Evolutionary conservation across 37 sponge, comb jelly and placozoan species (phyloP), one percentile per base, ranked within the genome.

Genomic region (Theonella swinhoei): DNA sequence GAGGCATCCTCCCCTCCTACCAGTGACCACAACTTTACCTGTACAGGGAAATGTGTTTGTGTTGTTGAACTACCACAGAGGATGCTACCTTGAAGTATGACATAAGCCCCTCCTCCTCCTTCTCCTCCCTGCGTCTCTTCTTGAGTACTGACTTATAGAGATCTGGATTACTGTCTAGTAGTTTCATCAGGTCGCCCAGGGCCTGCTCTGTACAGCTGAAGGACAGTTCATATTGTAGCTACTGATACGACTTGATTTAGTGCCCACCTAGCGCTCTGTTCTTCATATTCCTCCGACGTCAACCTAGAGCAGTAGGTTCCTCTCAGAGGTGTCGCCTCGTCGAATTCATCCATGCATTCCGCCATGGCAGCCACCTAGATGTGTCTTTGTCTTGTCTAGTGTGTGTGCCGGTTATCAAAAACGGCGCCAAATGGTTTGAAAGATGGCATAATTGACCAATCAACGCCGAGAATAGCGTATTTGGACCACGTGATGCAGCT

Each of bases 261-360:
- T 17, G 54, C 54, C 54, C 54, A 47, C 72, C 32, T 66, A n/a
- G 25, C 64, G 19, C 65, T 62, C 61, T 85, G 70, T 20, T 84
- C 75, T 54, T 93, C 89, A 43, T 88, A 87, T 39, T 88, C 83
- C 70, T 84, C 76, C 0, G 68, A 4, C 0, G 59, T 74, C 33
- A 83, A 33, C 29, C 83, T 62, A 24, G 85, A 30, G 61, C 95
- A 94, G 75, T 72, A 94, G 42, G 72, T 63, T 7, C 40, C 37
- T 20, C 77, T 81, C 74, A 90, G 39, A 14, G 95, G 95, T 9
- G 88, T 84, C 0, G 95, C 85, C 26, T 91, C 88, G 75, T 94
- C 95, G 60, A 76, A 94, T 62, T 94, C 95, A 25, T 91, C 92
- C 62, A 94, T 39, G 0, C 77, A 31, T 30, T 65, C 90, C 0